phyloP scores from a whole-genome alignment of 2,888 invertebrate species.

The Laspeyria flexula region DNA sequence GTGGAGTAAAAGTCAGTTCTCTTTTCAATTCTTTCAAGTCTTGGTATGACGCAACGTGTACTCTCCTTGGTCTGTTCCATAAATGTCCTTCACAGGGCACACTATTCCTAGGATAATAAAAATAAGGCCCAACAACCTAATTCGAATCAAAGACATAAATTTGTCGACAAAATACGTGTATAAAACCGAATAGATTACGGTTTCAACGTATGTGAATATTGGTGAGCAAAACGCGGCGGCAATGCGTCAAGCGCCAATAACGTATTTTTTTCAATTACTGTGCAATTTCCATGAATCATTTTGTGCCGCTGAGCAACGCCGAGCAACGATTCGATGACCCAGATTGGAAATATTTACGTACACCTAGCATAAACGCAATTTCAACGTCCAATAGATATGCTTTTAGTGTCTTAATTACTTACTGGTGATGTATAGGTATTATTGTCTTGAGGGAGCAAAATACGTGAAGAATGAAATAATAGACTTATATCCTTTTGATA shows the following conservation, averaged over 20 bases:
- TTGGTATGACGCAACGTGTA: no score
- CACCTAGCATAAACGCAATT: slow-evolving; percentile 65
- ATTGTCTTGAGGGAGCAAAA: neutral
- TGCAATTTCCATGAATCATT: slow-evolving; percentile 83
- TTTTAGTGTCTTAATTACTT: slow-evolving; percentile 46
- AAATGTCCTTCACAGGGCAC: no score
- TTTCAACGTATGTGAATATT: slow-evolving; percentile 54
- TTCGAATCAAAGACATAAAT: slow-evolving; percentile 2
- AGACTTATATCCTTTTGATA: no score
- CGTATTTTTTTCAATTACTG: slow-evolving; percentile 83
- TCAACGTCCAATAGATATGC: slow-evolving; percentile 45
- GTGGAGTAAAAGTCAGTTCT: no score
- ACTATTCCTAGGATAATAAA: neutral
- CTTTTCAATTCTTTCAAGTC: no score
- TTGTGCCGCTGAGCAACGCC: slow-evolving; percentile 66
- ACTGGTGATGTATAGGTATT: slow-evolving; percentile 3
- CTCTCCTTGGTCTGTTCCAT: no score
- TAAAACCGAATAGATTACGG: slow-evolving; percentile 42
- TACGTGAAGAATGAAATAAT: no score
- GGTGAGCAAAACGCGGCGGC: slow-evolving; percentile 58
- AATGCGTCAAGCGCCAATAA: slow-evolving; percentile 81
- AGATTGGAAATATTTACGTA: slow-evolving; percentile 76
- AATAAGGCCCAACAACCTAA: neutral
- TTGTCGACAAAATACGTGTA: slow-evolving; percentile 2
- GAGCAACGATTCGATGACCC: slow-evolving; percentile 64